Conservation (phyloP, 1,140 invertebrate species). For the Tetragonula clypearis region DNA sequence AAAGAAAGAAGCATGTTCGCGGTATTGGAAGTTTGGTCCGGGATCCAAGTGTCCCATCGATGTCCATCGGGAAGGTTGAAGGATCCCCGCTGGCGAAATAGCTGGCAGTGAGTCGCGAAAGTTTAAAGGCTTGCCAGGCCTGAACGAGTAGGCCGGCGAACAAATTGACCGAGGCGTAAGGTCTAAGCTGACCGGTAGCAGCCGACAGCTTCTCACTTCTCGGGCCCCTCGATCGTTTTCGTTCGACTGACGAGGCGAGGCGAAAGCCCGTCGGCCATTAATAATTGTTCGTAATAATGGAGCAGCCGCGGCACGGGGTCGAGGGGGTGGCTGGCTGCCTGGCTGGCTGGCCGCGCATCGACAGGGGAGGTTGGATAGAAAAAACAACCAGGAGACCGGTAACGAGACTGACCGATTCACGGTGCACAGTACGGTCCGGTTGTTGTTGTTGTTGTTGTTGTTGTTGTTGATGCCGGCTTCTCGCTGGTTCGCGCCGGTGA, state of each 20-base stretch:
- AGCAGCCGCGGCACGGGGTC: constrained; percentile 9
- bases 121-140: constrained; percentile 16
- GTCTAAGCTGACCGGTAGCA: constrained; percentile 66
- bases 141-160: constrained; percentile 37
- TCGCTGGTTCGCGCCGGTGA: not conserved
- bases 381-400: constrained; percentile 58
- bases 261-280: constrained; percentile 72
- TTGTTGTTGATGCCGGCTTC: constrained; percentile 21
- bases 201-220: constrained; percentile 65
- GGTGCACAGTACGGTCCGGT: constrained; percentile 33
- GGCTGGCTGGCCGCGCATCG: not conserved
- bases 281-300: constrained; percentile 73
- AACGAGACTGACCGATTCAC: constrained; percentile 75
- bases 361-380: constrained; percentile 40
- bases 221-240: constrained; percentile 59
- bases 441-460: constrained; percentile 12
- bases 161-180: constrained; percentile 59
- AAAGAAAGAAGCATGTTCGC: no score
- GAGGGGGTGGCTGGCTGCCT: not conserved
- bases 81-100: not conserved
- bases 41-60: not conserved
- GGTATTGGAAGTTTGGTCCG: not conserved
- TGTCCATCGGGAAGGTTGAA: not conserved
- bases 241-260: constrained; percentile 62
- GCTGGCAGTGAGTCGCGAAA: constrained; percentile 28